Percentiles rank a stretch among this genome's conserved stretches.
phyloP scores from a whole-genome alignment of 2,113 vertebrate genomes.

The Myiopsitta monachus region DNA sequence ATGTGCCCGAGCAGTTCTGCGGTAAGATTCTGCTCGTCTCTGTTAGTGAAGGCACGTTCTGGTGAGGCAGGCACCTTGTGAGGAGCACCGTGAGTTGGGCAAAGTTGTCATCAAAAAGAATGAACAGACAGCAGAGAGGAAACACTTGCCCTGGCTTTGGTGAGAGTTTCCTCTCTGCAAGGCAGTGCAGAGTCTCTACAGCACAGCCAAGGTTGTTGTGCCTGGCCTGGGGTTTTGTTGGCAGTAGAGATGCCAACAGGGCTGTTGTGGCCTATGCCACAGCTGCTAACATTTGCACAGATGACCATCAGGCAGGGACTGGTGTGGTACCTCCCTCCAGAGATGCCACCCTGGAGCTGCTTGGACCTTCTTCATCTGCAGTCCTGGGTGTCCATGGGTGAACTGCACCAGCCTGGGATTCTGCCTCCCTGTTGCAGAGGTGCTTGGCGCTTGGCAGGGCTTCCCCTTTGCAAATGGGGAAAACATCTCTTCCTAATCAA shows the following conservation, averaged over 20 bases:
- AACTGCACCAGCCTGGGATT: not conserved
- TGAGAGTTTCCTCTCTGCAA: not conserved
- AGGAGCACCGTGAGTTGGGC: fast-evolving
- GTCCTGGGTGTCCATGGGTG: not conserved
- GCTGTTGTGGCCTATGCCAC: not conserved
- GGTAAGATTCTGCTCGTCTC: not conserved
- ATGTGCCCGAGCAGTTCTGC: fast-evolving
- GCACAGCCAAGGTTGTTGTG: not conserved
- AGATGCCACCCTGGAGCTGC: not conserved
- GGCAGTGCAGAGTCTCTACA: not conserved
- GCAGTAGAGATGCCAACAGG: not conserved
- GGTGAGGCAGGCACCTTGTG: not conserved
- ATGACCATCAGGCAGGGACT: not conserved
- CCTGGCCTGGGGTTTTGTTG: not conserved
- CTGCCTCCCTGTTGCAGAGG: not conserved
- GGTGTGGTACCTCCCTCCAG: not conserved
- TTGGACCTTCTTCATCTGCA: not conserved
- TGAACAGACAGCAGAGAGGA: not conserved
- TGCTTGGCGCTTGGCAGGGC: not conserved
- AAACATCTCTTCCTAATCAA: not conserved
- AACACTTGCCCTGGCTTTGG: not conserved
- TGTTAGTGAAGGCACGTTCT: not conserved
- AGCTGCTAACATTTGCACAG: not conserved
- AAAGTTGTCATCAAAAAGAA: not conserved
- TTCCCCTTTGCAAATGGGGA: not conserved